Percentiles rank a stretch among this genome's conserved stretches.
These are phyloP conservation scores for Bolinopsis microptera DNA, from an alignment of 37 sponge, comb jelly and placozoan species.

Conservation along the genomic window DNA sequence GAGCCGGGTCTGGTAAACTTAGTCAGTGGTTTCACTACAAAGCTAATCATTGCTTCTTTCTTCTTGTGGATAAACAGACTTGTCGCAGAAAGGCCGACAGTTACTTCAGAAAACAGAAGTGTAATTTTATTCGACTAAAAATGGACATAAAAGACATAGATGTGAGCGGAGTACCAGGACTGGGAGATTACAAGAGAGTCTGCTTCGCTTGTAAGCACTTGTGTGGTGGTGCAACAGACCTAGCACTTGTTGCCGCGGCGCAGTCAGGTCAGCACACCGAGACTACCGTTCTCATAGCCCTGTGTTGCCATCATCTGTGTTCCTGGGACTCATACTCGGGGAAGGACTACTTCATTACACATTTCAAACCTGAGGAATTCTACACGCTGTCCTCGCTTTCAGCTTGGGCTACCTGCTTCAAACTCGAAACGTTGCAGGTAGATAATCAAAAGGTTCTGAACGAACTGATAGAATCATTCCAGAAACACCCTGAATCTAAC, in stretches of 20 bases:
- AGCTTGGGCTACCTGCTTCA: conserved; percentile 54
- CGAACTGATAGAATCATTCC: background rate
- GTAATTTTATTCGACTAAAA: conserved; percentile 10
- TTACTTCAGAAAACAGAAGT: conserved; percentile 6
- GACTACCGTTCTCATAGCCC: conserved; percentile 10
- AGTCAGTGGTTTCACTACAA: conserved; percentile 59
- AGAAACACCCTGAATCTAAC: background rate
- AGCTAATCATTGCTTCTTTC: background rate
- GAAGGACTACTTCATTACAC: background rate
- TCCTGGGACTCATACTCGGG: conserved; percentile 43
- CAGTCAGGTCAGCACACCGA: background rate
- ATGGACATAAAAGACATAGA: conserved; percentile 50
- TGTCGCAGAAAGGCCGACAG: conserved; percentile 34
- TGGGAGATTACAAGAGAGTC: background rate
- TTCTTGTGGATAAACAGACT: conserved; percentile 24
- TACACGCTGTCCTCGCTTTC: conserved; percentile 4
- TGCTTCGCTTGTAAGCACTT: conserved; percentile 1
- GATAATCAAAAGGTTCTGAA: background rate
- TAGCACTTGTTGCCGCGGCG: background rate
- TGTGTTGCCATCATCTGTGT: conserved; percentile 54
- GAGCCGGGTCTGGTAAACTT: conserved; percentile 17
- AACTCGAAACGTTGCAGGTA: background rate
- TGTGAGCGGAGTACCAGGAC: background rate
- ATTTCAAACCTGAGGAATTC: conserved; percentile 19
- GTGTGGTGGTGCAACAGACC: conserved; percentile 58